phyloP scores from a whole-genome alignment of 2,888 invertebrate species.

The Oscheius myriophilus region DNA sequence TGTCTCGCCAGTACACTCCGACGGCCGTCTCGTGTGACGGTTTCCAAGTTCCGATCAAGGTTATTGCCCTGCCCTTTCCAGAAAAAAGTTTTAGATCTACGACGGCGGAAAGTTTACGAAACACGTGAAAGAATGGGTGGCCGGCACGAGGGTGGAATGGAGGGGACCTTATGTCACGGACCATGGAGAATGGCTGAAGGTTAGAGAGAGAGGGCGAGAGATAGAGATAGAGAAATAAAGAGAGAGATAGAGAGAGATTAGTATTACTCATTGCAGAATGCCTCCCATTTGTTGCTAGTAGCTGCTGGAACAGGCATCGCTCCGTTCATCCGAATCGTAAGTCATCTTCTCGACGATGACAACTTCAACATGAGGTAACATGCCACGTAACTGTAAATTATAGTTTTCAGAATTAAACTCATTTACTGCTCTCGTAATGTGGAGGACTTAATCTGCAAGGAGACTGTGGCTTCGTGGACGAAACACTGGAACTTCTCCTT shows the following conservation, averaged over 20 bases:
- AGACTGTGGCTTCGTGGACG: conserved; percentile 18
- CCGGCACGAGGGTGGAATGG: conserved; percentile 15
- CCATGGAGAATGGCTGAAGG: conserved; percentile 22
- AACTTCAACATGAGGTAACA: conserved; percentile 8
- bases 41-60: conserved; percentile 38
- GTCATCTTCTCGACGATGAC: conserved; percentile 9
- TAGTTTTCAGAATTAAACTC: conserved; percentile 15
- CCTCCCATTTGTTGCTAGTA: conserved; percentile 11
- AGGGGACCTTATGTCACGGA: conserved; percentile 27
- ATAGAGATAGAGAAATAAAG: neutral
- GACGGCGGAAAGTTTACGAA: conserved; percentile 27
- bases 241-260: neutral
- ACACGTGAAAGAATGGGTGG: neutral
- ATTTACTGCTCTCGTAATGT: conserved; percentile 26
- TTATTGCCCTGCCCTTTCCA: neutral
- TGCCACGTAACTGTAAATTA: conserved; percentile 8
- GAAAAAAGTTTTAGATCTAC: conserved; percentile 19
- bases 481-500: conserved; percentile 33
- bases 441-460: conserved; percentile 29
- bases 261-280: neutral
- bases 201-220: neutral
- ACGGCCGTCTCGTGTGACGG: conserved; percentile 6
- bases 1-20: conserved; percentile 39
- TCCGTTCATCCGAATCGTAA: conserved; percentile 34
- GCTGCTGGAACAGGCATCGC: conserved; percentile 40